Conservation (phyloP, 35 echinoderm and acorn worm species). For the Strongylocentrotus purpuratus region DNA sequence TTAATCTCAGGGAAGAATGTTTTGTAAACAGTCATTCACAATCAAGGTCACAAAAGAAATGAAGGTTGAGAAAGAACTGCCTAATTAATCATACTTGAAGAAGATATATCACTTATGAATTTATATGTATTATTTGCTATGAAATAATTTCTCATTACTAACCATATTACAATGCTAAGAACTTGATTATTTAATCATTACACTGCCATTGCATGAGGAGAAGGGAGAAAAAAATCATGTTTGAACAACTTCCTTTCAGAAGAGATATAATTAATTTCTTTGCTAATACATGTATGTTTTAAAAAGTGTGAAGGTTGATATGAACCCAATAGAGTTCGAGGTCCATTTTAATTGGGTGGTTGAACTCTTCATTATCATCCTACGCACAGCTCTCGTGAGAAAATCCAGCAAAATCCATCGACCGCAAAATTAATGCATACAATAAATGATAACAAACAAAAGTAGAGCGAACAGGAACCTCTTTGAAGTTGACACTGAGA, state of each 20-base stretch:
- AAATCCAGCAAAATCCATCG: conserved; percentile 14
- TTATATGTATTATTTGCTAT: no score
- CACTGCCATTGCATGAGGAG: no score
- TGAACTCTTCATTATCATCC: conserved; percentile 11
- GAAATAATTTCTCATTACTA: no score
- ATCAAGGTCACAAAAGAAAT: not conserved
- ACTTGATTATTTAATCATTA: no score
- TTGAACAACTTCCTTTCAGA: not conserved
- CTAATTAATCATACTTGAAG: not conserved
- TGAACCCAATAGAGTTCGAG: not conserved
- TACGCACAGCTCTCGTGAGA: conserved; percentile 4
- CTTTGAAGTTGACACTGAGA: not conserved
- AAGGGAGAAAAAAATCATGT: no score
- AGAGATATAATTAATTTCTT: not conserved
- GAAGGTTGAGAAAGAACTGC: not conserved
- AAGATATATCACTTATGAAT: no score
- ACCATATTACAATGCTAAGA: no score
- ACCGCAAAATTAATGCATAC: conserved; percentile 47
- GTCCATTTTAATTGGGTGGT: not conserved
- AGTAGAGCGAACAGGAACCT: not conserved
- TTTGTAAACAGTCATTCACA: not conserved
- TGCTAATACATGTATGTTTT: not conserved
- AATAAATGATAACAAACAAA: conserved; percentile 47
- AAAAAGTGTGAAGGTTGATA: not conserved
- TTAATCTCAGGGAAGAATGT: not conserved